Evolutionary conservation across 2,797 vertebrate species (phyloP).

Genomic region (Diplodus puntazzo): DNA sequence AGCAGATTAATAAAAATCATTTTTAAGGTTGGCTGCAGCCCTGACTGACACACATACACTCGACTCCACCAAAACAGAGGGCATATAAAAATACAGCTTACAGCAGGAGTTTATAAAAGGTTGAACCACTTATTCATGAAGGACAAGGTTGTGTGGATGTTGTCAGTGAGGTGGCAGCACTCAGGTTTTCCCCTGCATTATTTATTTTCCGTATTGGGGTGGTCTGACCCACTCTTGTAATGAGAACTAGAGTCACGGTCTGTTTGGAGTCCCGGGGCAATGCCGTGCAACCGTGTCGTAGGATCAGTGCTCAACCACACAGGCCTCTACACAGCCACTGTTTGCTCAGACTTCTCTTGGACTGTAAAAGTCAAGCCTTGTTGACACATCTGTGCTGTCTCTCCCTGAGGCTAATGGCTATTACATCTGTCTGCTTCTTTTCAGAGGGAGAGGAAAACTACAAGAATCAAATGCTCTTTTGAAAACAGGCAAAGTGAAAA

Average conservation of each 20-base stretch:
- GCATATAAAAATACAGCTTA: conserved; percentile 28
- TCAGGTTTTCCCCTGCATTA: conserved; percentile 81
- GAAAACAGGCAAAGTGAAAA: conserved; percentile 64
- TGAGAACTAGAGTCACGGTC: conserved; percentile 84
- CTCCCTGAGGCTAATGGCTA: conserved; percentile 79
- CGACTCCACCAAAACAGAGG: neutral
- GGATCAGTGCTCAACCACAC: conserved; percentile 83
- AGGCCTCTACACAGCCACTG: conserved; percentile 75
- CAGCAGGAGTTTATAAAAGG: conserved; percentile 58
- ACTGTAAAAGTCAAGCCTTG: conserved; percentile 82
- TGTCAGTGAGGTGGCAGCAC: conserved; percentile 75
- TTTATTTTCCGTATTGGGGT: conserved; percentile 83
- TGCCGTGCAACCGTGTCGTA: conserved; percentile 72
- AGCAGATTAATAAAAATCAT: conserved; percentile 7
- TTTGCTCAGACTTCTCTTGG: conserved; percentile 78
- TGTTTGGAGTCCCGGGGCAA: conserved; percentile 81
- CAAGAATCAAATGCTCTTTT: conserved; percentile 73
- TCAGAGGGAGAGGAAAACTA: conserved; percentile 64
- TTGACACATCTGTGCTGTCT: conserved; percentile 81
- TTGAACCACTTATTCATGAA: conserved; percentile 61
- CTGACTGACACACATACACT: neutral
- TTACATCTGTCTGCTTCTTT: conserved; percentile 80
- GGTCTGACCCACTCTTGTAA: conserved; percentile 82
- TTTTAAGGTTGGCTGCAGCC: neutral
- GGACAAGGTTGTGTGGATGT: conserved; percentile 64